Conservation (phyloP, 1,140 invertebrate species). For the Trichonephila inaurata region DNA sequence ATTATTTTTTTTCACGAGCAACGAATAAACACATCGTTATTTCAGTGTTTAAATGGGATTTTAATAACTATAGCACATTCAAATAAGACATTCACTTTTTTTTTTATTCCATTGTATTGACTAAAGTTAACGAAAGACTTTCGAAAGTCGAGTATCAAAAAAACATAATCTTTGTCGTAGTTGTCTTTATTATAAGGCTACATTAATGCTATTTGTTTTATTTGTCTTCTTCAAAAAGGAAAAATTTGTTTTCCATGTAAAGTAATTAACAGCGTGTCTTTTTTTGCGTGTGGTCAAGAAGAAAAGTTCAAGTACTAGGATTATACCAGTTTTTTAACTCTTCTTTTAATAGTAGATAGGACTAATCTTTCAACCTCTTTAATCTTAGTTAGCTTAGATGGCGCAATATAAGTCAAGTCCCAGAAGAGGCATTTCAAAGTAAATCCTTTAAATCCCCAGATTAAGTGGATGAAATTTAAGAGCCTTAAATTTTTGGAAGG, state of each 20-base stretch:
- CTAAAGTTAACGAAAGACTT: too few relatives aligned
- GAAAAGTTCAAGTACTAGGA: background rate
- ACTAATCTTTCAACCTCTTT: constrained; percentile 28
- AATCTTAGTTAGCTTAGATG: background rate
- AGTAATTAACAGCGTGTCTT: background rate
- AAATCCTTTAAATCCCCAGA: constrained; percentile 7
- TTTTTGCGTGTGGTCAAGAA: background rate
- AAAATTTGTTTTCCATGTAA: background rate
- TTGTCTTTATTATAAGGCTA: background rate
- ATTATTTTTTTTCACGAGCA: too few relatives aligned
- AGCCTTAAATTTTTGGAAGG: background rate
- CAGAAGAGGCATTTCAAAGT: background rate
- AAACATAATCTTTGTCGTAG: background rate
- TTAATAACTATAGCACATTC: too few relatives aligned
- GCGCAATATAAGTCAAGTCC: background rate
- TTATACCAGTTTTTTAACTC: background rate
- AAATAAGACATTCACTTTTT: too few relatives aligned
- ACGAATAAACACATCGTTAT: too few relatives aligned
- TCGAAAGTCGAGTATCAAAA: background rate
- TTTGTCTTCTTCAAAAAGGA: background rate
- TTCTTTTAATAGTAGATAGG: background rate
- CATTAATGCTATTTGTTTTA: background rate
- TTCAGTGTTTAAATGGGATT: too few relatives aligned
- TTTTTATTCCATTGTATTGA: too few relatives aligned
- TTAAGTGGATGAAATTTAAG: constrained; percentile 4